phyloP scores from a whole-genome alignment of 1,140 invertebrate species.

The Papilio polytes region DNA sequence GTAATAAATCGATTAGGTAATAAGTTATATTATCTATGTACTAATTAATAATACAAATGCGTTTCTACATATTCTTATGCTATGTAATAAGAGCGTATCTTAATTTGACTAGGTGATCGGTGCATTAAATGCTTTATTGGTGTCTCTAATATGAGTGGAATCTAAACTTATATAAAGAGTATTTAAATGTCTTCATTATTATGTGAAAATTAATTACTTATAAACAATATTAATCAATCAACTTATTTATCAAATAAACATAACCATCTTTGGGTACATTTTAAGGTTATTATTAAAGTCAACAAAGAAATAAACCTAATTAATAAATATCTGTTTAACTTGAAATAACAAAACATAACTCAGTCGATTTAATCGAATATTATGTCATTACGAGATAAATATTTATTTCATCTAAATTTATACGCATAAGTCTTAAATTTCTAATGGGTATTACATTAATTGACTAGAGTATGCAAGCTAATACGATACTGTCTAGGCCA shows the following conservation, averaged over 20 bases:
- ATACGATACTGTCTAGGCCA: slow-evolving; percentile 65
- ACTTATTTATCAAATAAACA: not conserved
- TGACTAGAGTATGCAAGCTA: slow-evolving; percentile 73
- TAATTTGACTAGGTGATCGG: slow-evolving; percentile 50
- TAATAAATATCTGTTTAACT: not conserved
- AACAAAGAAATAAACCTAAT: not conserved
- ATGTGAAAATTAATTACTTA: not conserved
- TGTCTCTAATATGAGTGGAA: slow-evolving; percentile 43
- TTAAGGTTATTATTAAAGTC: too few species aligned
- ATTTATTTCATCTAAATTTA: slow-evolving; percentile 28
- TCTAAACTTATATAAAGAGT: slow-evolving; percentile 39
- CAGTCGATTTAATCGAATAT: slow-evolving; percentile 32
- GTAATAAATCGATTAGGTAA: slow-evolving; percentile 51
- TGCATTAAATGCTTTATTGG: slow-evolving; percentile 50
- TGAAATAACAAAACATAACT: not conserved
- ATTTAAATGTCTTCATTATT: slow-evolving; percentile 15
- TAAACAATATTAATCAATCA: not conserved
- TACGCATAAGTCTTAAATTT: slow-evolving; percentile 30
- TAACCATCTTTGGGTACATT: not conserved
- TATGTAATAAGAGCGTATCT: slow-evolving; percentile 40
- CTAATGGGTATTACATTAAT: slow-evolving; percentile 62
- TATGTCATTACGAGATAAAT: slow-evolving; percentile 1
- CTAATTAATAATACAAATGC: slow-evolving; percentile 33
- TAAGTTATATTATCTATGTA: slow-evolving; percentile 39
- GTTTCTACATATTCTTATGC: slow-evolving; percentile 35